These are phyloP conservation scores for Scaptomyza graminum DNA, from an alignment of 1,140 invertebrate genomes.

Conservation along the genomic window DNA sequence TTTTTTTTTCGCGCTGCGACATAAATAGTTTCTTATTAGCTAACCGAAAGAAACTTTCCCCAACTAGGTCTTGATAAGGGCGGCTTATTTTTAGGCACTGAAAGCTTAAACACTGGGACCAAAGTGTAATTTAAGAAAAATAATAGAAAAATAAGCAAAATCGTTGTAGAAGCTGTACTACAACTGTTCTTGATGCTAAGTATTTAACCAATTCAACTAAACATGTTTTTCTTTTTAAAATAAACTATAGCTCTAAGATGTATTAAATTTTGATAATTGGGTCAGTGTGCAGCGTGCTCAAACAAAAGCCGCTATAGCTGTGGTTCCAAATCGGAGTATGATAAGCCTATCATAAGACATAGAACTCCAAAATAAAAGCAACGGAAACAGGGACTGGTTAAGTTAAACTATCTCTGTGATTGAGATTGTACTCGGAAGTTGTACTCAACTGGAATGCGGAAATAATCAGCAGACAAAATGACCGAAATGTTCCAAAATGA, in stretches of 20 bases:
- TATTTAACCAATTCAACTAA: too few species aligned
- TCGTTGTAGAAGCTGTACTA: too few species aligned
- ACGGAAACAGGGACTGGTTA: slow-evolving; percentile 19
- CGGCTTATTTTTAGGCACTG: slow-evolving; percentile 44
- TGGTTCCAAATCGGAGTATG: slow-evolving; percentile 1
- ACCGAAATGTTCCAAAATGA: slow-evolving; percentile 24
- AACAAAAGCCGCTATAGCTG: slow-evolving; percentile 5
- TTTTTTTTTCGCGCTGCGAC: slow-evolving; percentile 37
- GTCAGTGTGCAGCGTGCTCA: slow-evolving; percentile 29
- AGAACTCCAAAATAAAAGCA: slow-evolving; percentile 28
- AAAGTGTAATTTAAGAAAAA: not conserved
- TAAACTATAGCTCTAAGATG: not conserved
- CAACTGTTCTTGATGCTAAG: too few species aligned
- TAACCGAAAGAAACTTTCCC: slow-evolving; percentile 61
- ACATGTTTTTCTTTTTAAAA: too few species aligned
- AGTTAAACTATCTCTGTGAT: slow-evolving; percentile 13
- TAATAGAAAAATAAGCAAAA: too few species aligned
- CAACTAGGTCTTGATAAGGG: slow-evolving; percentile 39
- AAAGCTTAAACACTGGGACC: slow-evolving; percentile 4
- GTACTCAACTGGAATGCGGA: slow-evolving; percentile 62
- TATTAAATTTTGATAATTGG: not conserved
- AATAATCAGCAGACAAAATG: slow-evolving; percentile 38
- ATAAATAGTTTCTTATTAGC: slow-evolving; percentile 40
- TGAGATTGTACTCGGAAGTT: slow-evolving; percentile 35
- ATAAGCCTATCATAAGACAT: slow-evolving; percentile 16